Evolutionary conservation across 2,888 invertebrate genomes (phyloP).

Genomic region (Drosophila borborema): DNA sequence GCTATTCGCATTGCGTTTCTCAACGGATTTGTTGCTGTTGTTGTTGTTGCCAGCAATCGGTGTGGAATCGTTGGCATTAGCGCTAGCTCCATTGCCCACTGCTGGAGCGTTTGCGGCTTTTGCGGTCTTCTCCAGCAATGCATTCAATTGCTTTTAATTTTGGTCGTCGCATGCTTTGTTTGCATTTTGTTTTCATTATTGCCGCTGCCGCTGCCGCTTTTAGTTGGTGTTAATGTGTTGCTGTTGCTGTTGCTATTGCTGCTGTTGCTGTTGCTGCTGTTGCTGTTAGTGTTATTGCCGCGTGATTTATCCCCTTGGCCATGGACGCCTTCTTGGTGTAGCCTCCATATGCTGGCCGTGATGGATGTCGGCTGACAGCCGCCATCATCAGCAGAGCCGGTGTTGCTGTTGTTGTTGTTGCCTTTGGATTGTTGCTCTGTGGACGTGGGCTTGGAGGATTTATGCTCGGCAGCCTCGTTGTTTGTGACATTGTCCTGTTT

Average conservation of each 20-base stretch:
- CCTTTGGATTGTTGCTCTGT: conserved; percentile 20
- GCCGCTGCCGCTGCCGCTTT: conserved; percentile 40
- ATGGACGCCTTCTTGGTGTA: conserved; percentile 55
- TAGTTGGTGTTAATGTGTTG: conserved; percentile 31
- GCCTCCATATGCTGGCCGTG: conserved; percentile 30
- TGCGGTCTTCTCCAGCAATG: conserved; percentile 77
- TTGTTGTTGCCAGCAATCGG: conserved; percentile 15
- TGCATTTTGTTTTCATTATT: conserved; percentile 73
- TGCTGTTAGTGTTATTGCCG: conserved; percentile 52
- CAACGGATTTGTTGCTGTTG: conserved; percentile 28
- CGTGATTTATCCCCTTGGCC: conserved; percentile 44
- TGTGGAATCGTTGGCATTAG: conserved; percentile 18
- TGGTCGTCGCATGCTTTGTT: conserved; percentile 81
- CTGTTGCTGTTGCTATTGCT: conserved; percentile 23
- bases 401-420: conserved; percentile 31
- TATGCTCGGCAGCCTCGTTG: conserved; percentile 91
- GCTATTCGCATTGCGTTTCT: conserved; percentile 57
- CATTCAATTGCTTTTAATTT: conserved; percentile 84
- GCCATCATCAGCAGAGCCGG: conserved; percentile 35
- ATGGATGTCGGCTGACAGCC: conserved; percentile 32
- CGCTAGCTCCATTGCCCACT: conserved; percentile 42
- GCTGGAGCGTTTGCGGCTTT: conserved; percentile 55
- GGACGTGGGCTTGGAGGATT: conserved; percentile 60
- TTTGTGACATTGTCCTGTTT: conserved; percentile 97
- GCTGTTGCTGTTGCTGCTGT: conserved; percentile 33